Base-by-base conservation (phyloP, 2,797 vertebrate species). In the Myotis myotis region DNA sequence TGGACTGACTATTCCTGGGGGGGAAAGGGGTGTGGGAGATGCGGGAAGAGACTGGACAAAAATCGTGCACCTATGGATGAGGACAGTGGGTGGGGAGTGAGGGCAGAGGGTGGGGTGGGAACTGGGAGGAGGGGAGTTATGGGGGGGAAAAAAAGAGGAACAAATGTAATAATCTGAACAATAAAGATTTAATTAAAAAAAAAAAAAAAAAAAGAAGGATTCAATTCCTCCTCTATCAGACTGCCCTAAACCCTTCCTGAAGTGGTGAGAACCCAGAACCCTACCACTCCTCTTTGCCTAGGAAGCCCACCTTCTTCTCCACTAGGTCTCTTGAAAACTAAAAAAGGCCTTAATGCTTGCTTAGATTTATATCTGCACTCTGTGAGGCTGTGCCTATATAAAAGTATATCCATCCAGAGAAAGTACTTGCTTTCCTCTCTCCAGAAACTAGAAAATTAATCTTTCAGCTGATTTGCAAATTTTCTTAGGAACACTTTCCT, bases 361-460 rank as follows among this genome's bases (percentile, higher is more conserved):
- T 90, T 92, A 49, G 25, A 87, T 93, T 87, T 90, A 94, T 55
- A 90, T 38, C 33, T 41, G 71, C n/a, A 84, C 25, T 51, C 44
- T 60, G n/a, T 87, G 55, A 87, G 76, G 23, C 82, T 75, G 76
- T 44, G 28, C 38, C 25, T 47, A 60, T 36, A 30, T 76, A 76
- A 75, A 91, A 55, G 20, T 71, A n/a, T 62, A 62, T 83, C 74
- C 71, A 87, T 87, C 44, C 30, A 22, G 30, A 89, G 53, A 89
- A 72, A 89, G 28, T 51, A 76, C 38, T 25, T 81, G 30, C 41
- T 87, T 86, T 87, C 60, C 17, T 87, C 30, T 78, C 28, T 74
- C 71, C 33, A 90, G 12, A 87, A 89, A 83, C 30, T 20, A 94
- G 49, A 95, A 94, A 94, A 92, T 66, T 49, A 44, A 89, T 30